Base-by-base conservation (phyloP, 2,888 invertebrate species). In the Galerucella nymphaeae region DNA sequence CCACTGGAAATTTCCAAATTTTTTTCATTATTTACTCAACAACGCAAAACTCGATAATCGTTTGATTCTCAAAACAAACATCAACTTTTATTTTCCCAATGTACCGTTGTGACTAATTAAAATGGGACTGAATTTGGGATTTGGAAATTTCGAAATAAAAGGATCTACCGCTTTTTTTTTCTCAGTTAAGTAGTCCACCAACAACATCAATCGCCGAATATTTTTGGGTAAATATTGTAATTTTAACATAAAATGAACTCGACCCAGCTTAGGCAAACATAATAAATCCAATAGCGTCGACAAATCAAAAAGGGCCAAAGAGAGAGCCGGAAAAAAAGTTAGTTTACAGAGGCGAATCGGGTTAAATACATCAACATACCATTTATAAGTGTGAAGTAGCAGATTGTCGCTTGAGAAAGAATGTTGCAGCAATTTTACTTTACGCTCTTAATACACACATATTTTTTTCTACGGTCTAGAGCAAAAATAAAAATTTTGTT, bases 221-320 rank as follows among this genome's bases (percentile, higher is more conserved):
- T 68, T 68, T 62, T 68, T 62, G 41, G 61, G 68, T 20, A 63
- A 73, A 73, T 73, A 73, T 73, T 70, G 67, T 73, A 71, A 74
- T 71, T 74, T 74, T 74, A 30, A 57, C 68, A 66, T 69, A 66
- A 69, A 66, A 64, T 69, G 71, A 63, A 71, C 69, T 69, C 70
- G 66, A 71, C 69, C 42, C 14, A 30, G 74, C 66, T 67, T 74
- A 72, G 65, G 66, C 74, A 74, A 74, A 74, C 74, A 74, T 70
- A 70, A 74, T 72, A 72, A 74, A 74, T 74, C 66, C 65, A 66
- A 74, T 71, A 74, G 72, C 73, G 71, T 55, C 66, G 73, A 71
- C 71, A 71, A 71, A 74, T 74, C 67, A 67, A 67, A 67, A 70
- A 66, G 59, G 72, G 62, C 45, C 53, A 30, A 16, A 20, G 48